Percentiles rank a stretch among this genome's conserved stretches.
Conservation (phyloP, 2,113 vertebrate species). For the Coturnix japonica region DNA sequence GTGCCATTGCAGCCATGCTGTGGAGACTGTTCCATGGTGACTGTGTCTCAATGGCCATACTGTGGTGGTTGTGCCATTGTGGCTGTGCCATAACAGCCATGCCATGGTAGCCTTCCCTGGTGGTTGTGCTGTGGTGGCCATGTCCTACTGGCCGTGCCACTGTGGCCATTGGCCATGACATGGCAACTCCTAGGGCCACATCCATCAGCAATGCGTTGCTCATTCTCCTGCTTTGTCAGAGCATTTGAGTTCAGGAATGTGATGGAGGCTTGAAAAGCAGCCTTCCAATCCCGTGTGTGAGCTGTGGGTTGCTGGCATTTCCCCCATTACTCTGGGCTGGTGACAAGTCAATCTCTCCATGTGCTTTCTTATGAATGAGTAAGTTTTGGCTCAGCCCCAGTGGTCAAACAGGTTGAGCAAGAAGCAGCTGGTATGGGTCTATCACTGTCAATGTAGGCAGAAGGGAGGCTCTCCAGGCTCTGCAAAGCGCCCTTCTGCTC, state of each 20-base stretch:
- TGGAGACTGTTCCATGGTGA: background rate
- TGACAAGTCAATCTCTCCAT: slow-evolving; percentile 17
- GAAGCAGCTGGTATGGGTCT: background rate
- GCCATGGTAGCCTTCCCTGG: too few relatives aligned
- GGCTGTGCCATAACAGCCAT: background rate
- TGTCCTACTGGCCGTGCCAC: background rate
- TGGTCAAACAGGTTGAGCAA: slow-evolving; percentile 54
- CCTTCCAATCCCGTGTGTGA: background rate
- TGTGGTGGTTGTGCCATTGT: background rate
- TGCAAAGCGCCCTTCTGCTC: background rate
- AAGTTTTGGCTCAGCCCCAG: slow-evolving; percentile 30
- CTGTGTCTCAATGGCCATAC: background rate
- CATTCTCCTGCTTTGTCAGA: background rate
- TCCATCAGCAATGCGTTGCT: background rate
- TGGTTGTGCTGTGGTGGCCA: background rate
- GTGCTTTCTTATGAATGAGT: slow-evolving; percentile 55
- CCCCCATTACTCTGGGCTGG: slow-evolving; percentile 19
- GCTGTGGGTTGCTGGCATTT: slow-evolving; percentile 26
- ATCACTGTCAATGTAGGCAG: slow-evolving; percentile 5
- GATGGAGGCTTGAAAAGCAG: background rate
- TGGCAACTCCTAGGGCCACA: background rate
- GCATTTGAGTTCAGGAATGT: accelerated
- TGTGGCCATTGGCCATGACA: background rate
- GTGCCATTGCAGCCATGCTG: background rate
- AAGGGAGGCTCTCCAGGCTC: background rate